Evolutionary conservation across 2,113 vertebrate genomes (phyloP), one percentile per base, ranked within the genome.

Genomic region (Sarotherodon lohbergeri): DNA sequence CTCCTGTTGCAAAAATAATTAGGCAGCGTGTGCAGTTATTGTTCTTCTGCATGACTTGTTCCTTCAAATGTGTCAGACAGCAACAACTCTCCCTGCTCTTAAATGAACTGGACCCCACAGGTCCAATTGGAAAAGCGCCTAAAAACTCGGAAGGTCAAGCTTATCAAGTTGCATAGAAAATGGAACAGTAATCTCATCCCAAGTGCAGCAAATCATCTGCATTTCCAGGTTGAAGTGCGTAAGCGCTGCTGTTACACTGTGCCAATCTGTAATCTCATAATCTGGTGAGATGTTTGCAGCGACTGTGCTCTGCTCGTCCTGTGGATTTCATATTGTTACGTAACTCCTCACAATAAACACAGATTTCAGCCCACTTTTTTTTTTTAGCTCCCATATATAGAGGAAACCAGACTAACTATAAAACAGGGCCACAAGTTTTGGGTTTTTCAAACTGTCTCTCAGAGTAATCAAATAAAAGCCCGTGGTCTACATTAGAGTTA

Each of bases 261-360:
- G 79, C 73, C 63, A 88, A 86, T 71, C 36, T 83, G 63, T 94
- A 91, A 95, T 92, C 88, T 86, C 63, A 76, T 92, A 82, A 91
- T 90, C 88, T 92, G 63, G 34, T 29, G 41, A 81, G 36, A 55
- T 89, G 78, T 92, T 85, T 89, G 43, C 32, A 24, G 22, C 55
- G 82, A 32, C 81, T 91, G 55, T 43, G n/a, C 80, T 82, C 57
- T 57, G 79, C 81, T 88, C 50, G 86, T 93, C 63, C 32, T 80
- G 19, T 34, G 22, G 52, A 89, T 87, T 84, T 81, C 85, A 84
- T 63, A 85, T 57, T 17, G 55, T 95, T 93, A 93, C 13, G 39
- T 83, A 95, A 94, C 80, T 46, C 82, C 41, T 84, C 16, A 13
- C 24, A 80, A 12, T 55, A 7, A 52, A 82, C 16, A 82, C 80